phyloP scores from a whole-genome alignment of 2,797 vertebrate species.

The Mus spretus region DNA sequence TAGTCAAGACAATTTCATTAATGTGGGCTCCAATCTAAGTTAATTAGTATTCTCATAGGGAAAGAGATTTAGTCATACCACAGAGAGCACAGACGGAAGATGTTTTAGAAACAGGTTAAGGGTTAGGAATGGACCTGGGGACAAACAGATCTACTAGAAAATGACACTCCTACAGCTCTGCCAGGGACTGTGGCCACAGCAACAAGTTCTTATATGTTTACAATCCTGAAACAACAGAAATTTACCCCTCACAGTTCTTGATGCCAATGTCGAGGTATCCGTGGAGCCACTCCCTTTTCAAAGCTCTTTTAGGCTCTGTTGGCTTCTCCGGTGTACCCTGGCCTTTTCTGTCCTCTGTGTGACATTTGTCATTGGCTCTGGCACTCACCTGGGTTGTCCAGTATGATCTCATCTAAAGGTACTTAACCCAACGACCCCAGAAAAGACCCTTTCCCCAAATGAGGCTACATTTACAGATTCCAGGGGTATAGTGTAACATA shows the following conservation, averaged over 20 bases:
- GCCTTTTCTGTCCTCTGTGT: not conserved
- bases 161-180: accelerated
- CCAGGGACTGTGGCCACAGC: not conserved
- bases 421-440: not conserved
- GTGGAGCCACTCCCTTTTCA: accelerated
- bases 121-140: too few relatives aligned
- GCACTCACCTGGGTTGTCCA: not conserved
- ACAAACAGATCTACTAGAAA: not conserved
- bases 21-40: not conserved
- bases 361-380: not conserved
- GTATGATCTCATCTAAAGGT: not conserved
- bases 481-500: not conserved
- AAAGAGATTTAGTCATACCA: not conserved
- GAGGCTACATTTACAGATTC: not conserved
- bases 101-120: not conserved
- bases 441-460: not conserved
- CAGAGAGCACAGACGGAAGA: not conserved
- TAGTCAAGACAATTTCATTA: not conserved
- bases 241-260: not conserved
- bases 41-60: not conserved
- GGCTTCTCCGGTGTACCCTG: accelerated
- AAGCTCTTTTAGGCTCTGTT: not conserved
- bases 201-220: not conserved
- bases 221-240: not conserved
- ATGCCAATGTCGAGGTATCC: too few relatives aligned